A percentile compares a stretch with the other conserved stretches of the same genome.
These are phyloP conservation scores for Eutrigla gurnardus DNA, from an alignment of 2,797 vertebrate species.

Conservation along the genomic window DNA sequence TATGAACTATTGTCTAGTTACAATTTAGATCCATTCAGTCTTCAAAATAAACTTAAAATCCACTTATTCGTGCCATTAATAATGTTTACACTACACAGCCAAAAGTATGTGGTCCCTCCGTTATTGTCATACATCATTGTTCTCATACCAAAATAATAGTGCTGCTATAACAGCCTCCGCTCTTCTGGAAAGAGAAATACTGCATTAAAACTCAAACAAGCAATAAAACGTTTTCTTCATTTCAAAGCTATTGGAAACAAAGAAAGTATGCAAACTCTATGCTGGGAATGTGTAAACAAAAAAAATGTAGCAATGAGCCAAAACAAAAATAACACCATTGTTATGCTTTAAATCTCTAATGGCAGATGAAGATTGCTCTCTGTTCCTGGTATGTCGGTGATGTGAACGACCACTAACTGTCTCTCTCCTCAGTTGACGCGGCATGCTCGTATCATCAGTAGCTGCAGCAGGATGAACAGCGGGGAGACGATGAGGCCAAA, in stretches of 20 bases:
- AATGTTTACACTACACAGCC: not conserved
- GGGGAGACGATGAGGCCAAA: conserved; percentile 96
- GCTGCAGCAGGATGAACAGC: conserved; percentile 95
- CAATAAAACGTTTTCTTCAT: not conserved
- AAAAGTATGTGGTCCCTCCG: not conserved
- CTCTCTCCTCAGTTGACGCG: conserved; percentile 88
- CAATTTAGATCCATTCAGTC: not conserved
- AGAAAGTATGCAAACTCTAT: not conserved
- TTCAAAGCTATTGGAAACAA: conserved; percentile 1
- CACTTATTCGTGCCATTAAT: not conserved
- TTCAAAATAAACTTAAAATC: not conserved
- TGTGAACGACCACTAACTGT: not conserved
- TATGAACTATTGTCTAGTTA: not conserved
- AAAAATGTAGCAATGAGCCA: conserved; percentile 16
- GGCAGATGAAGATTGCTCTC: conserved; percentile 48
- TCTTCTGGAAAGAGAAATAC: conserved; percentile 4
- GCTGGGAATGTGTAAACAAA: not conserved
- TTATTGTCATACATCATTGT: not conserved
- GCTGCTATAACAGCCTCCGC: too few species aligned
- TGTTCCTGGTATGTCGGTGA: conserved; percentile 3
- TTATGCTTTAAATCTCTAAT: conserved; percentile 58
- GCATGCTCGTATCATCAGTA: conserved; percentile 98
- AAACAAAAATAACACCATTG: conserved; percentile 19
- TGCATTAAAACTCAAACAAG: conserved; percentile 4
- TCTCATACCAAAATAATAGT: not conserved